Base-by-base conservation (phyloP, 2,888 invertebrate species). In the Tetranychus truncatus region DNA sequence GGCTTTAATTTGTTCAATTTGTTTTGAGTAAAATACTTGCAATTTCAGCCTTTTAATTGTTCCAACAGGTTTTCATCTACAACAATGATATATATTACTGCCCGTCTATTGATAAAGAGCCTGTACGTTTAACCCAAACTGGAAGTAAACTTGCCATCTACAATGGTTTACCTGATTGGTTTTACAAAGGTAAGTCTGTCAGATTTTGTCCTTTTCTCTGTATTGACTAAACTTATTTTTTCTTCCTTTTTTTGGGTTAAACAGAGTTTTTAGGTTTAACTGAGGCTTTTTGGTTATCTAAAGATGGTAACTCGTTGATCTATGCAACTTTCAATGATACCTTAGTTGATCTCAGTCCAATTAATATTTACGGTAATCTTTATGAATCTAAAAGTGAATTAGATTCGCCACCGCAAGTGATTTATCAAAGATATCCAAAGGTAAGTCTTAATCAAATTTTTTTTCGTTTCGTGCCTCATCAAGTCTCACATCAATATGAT, bases 21-120 rank as follows among this genome's bases (percentile, higher is more conserved):
- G 24, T 71, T 15, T 20, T 69, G 18, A 21, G 21, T 8, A 1
- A 69, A 69, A 5, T 8, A 21, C 20, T 20, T 72, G n/a, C n/a
- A 9, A n/a, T 72, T 44, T 9, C 7, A 11, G n/a, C 24, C 24
- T 72, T 24, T 3, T 8, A 7, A 15, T 71, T 24, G 21, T 71
- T 71, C 55, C n/a, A 7, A 6, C 46, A 77, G 75, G n/a, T 75
- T 11, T 72, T 77, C 45, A 66, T 77, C 6, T 20, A 20, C n/a
- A 71, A 74, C 46, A 77, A 77, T 74, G 75, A 77, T 66, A 75
- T 77, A 21, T 75, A 76, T 69, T 77, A 77, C 72, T 45, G 73
- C 9, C 73, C 72, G n/a, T 5, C 44, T n/a, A 55, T 76, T 9
- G 76, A 67, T 1, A 71, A 20, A 18, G 72, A 34, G 8, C 44